These are phyloP conservation scores for Tipula lateralis DNA, from an alignment of 2,888 invertebrate genomes.

Conservation along the genomic window DNA sequence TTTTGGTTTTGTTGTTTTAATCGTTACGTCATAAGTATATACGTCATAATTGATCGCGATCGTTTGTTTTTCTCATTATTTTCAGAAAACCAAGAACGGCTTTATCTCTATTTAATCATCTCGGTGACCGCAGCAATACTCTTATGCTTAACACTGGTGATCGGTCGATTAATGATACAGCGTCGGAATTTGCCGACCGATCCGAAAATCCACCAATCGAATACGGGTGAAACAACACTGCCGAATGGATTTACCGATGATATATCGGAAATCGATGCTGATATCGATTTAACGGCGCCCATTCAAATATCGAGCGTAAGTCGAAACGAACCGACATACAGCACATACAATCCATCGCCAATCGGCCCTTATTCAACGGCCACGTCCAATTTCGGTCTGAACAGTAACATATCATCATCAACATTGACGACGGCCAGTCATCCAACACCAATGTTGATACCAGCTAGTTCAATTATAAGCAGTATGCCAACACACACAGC, in stretches of 20 bases:
- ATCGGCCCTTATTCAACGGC: not conserved
- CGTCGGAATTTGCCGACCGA: slow-evolving; percentile 53
- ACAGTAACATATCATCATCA: slow-evolving; percentile 26
- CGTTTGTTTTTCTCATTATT: slow-evolving; percentile 29
- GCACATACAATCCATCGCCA: not conserved
- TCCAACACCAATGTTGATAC: slow-evolving; percentile 45
- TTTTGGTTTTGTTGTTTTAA: not conserved
- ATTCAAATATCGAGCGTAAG: slow-evolving; percentile 52
- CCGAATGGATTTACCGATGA: slow-evolving; percentile 77
- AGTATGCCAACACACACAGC: slow-evolving; percentile 35
- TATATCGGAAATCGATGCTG: slow-evolving; percentile 76
- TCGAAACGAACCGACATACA: slow-evolving; percentile 40
- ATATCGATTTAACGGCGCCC: slow-evolving; percentile 62
- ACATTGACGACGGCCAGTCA: not conserved
- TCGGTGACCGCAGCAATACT: slow-evolving; percentile 68
- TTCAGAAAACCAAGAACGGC: slow-evolving; percentile 52
- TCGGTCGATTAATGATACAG: slow-evolving; percentile 65
- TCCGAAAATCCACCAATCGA: slow-evolving; percentile 62
- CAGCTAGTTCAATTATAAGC: slow-evolving; percentile 39
- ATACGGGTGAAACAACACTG: slow-evolving; percentile 68
- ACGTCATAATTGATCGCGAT: not conserved
- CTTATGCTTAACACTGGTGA: slow-evolving; percentile 65
- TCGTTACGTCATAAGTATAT: not conserved
- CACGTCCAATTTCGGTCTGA: not conserved
- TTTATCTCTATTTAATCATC: slow-evolving; percentile 78